Base-by-base conservation (phyloP, 1,140 invertebrate genomes). In the Tribolium madens region DNA sequence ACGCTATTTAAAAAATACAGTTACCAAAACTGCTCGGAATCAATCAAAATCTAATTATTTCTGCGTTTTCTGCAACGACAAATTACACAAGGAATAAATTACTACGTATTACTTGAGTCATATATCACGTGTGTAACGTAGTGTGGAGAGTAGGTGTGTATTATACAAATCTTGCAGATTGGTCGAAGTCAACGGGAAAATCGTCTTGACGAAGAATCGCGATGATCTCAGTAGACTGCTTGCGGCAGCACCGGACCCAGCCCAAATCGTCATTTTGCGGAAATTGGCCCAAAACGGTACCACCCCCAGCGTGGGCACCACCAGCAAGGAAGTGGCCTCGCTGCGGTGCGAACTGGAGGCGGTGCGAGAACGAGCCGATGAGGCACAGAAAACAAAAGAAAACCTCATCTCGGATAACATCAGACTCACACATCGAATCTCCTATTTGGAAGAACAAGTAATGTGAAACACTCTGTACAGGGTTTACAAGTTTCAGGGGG, bases 361-460 rank as follows among this genome's bases (percentile, higher is more conserved):
- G 9, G 87, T 90, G 7, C 86, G 88, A 26, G 87, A 88, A 47
- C 86, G 89, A 12, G 91, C 91, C 0, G 89, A 92, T 9, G 89
- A 91, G 46, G 88, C 91, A 0, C 88, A 91, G 79, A 86, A 89
- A 12, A 89, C 89, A 1, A 89, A 90, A 82, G 91, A 92, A 75
- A 87, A 87, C 10, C 86, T 92, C 0, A 89, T 92, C 81, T 90
- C 91, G 17, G 95, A 96, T 86, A 96, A 96, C 84, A 90, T 95
- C 12, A 88, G 94, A 50, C 87, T 96, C 48, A 95, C 94, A 4
- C 95, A 96, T 84, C 89, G 95, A 68, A 96, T 96, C 52, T 93
- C 93, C 1, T 96, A 96, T 85, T 88, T 97, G 46, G 95, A 97
- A 84, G 95, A 97, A 80, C 95, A 96, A 85, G 94, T 96, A 53